Base-by-base conservation (phyloP, 1,140 invertebrate species). In the Cydia fagiglandana region DNA sequence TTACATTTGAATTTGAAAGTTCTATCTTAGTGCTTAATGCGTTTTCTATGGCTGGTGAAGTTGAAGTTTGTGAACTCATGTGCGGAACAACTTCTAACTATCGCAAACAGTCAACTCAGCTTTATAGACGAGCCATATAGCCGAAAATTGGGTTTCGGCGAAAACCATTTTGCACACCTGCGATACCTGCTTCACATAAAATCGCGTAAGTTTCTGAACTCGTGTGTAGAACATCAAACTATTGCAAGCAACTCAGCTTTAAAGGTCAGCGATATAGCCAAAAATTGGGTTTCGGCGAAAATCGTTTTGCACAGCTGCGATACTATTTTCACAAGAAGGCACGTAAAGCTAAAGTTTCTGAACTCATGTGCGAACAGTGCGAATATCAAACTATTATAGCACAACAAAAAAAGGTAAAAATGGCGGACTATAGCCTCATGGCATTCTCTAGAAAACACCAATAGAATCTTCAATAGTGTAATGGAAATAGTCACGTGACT, bases 21-120 rank as follows among this genome's bases (percentile, higher is more conserved):
- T 61, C 56, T 61, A 61, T 61, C 56, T 61, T 24, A 24, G 20
- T 61, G 56, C 56, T 61, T 24, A 61, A 61, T 61, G 56, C 56
- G 56, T 61, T 24, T 61, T 61, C 56, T 61, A 61, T 61, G 56
- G 56, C 56, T 24, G 20, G 17, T 4, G 12, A 61, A 61, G 56
- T 61, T 50, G 15, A 56, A 56, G 53, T 56, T 56, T 20, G 15
- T 2, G 6, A 17, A 56, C 53, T 56, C 53, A 56, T 56, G 53
- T 56, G 53, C 4, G 15, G 53, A 56, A 56, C 53, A 56, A 56
- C 15, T 56, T 56, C 53, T 7, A 56, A 56, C 53, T 17, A 56
- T 56, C 53, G 53, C 53, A 56, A 56, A 56, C 53, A 56, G 53
- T 56, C 53, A 56, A 56, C 53, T 56, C 53, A 56, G 53, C 53